Evolutionary conservation across 2,797 vertebrate genomes (phyloP).

Genomic region (Poecilia velifera): DNA sequence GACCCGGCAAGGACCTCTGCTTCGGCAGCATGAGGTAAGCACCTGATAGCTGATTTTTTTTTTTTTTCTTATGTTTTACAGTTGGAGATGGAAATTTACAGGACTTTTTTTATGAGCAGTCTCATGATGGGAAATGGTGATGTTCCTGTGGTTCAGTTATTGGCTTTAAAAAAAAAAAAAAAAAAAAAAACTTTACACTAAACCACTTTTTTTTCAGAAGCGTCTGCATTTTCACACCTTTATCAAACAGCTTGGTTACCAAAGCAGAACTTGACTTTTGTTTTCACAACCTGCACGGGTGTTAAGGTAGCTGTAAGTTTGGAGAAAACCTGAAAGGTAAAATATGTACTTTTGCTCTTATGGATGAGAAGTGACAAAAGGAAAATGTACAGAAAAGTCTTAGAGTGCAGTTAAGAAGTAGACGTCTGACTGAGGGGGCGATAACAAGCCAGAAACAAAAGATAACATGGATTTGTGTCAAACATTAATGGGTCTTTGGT

Average conservation of each 20-base stretch:
- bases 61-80: no score
- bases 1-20: slow-evolving; percentile 45
- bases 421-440: slow-evolving; percentile 11
- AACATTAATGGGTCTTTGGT: slow-evolving; percentile 61
- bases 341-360: slow-evolving; percentile 5
- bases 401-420: slow-evolving; percentile 11
- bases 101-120: background rate
- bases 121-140: slow-evolving; percentile 6
- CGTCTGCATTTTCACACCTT: slow-evolving; percentile 8
- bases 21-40: slow-evolving; percentile 72
- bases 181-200: background rate
- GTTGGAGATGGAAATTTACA: background rate
- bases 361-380: background rate
- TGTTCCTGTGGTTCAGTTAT: slow-evolving; percentile 11
- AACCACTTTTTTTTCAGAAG: slow-evolving; percentile 13
- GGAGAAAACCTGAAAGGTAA: slow-evolving; percentile 13
- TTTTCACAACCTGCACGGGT: slow-evolving; percentile 6
- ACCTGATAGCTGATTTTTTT: slow-evolving; percentile 34
- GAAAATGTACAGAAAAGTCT: background rate
- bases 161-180: slow-evolving; percentile 2
- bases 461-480: slow-evolving; percentile 53
- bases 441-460: slow-evolving; percentile 29
- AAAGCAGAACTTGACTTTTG: slow-evolving; percentile 8
- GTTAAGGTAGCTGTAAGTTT: slow-evolving; percentile 7
- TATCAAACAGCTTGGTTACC: background rate